Evolutionary conservation across 2,113 vertebrate genomes (phyloP).

Genomic region (Lamprologus lemairii): DNA sequence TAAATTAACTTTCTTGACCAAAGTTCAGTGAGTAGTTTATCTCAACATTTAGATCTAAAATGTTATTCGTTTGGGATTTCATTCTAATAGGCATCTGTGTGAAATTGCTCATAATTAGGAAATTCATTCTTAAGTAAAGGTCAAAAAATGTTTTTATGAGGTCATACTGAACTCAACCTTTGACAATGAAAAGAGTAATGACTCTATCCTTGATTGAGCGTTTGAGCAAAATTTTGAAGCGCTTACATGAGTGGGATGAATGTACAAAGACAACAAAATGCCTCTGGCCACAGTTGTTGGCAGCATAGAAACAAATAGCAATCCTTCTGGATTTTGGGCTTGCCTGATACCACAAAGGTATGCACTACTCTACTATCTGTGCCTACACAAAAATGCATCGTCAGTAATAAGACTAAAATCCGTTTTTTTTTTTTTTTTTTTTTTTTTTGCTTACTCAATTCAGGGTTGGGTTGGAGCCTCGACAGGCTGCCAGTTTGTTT

Average conservation of each 20-base stretch:
- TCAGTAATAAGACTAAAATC: background rate
- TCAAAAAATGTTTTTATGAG: background rate
- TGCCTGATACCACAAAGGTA: background rate
- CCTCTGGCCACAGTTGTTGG: background rate
- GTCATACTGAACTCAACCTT: background rate
- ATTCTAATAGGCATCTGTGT: background rate
- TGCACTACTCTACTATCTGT: background rate
- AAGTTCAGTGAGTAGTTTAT: background rate
- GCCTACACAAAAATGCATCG: background rate
- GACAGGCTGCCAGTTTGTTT: background rate
- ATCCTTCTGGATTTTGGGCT: background rate
- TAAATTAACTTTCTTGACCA: background rate
- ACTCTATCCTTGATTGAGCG: background rate
- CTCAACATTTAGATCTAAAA: background rate
- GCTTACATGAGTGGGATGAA: background rate
- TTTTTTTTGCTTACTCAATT: background rate
- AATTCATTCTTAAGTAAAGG: background rate
- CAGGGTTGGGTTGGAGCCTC: background rate
- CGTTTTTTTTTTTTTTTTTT: rapidly evolving
- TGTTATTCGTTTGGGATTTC: background rate
- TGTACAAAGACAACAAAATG: background rate
- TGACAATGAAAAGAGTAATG: background rate
- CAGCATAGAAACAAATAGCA: background rate
- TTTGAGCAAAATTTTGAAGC: background rate
- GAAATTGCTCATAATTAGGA: background rate